Conservation (phyloP, 2,888 invertebrate genomes). For the Lymantria monacha region DNA sequence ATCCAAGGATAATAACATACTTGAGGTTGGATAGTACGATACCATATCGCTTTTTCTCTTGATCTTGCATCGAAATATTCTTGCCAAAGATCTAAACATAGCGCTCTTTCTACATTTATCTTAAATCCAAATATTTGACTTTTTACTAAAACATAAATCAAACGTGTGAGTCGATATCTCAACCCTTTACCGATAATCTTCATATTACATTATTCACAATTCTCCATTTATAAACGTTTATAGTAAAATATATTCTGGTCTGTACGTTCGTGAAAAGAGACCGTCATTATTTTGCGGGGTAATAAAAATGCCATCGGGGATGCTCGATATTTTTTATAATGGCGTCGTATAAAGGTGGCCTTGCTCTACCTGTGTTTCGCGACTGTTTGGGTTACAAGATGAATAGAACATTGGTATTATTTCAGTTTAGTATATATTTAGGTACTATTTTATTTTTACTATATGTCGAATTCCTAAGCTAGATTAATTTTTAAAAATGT, state of each 20-base stretch:
- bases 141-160: no score
- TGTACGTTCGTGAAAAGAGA: constrained; percentile 38
- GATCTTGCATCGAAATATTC: no score
- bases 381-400: constrained; percentile 18
- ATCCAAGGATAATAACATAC: no score
- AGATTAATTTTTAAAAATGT: no score
- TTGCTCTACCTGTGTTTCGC: constrained; percentile 32
- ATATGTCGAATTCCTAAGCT: no score
- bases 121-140: no score
- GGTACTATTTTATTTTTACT: no score
- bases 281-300: constrained; percentile 57
- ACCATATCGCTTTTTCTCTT: no score
- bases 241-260: constrained; percentile 38
- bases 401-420: constrained; percentile 14
- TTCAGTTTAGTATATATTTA: not conserved
- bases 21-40: no score
- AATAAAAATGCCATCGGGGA: constrained; percentile 56
- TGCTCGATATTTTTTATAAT: constrained; percentile 51
- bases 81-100: no score
- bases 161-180: constrained; percentile 19
- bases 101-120: no score
- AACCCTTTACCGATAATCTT: constrained; percentile 25
- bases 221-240: constrained; percentile 32
- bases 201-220: constrained; percentile 34
- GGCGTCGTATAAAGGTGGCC: constrained; percentile 25